These are phyloP conservation scores for Vanessa tameamea DNA, from an alignment of 1,140 invertebrate genomes.

Conservation along the genomic window DNA sequence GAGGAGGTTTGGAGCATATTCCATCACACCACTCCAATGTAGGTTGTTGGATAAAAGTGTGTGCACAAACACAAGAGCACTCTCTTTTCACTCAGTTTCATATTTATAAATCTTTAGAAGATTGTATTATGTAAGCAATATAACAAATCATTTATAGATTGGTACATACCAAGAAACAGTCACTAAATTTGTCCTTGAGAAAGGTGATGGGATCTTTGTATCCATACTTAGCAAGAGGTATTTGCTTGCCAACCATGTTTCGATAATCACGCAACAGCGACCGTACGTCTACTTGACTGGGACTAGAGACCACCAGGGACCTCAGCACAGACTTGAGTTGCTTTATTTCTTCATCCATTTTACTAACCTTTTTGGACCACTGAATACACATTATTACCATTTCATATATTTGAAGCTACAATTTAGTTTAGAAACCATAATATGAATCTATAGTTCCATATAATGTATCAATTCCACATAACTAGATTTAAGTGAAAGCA, in stretches of 20 bases:
- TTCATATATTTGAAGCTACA: neutral
- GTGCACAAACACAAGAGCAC: too few relatives aligned
- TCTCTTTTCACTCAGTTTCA: neutral
- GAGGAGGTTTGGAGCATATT: too few relatives aligned
- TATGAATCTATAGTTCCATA: too few relatives aligned
- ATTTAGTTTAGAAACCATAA: neutral
- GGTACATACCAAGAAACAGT: slow-evolving; percentile 68
- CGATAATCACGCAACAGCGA: slow-evolving; percentile 64
- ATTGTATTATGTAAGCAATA: too few relatives aligned
- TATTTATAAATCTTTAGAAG: neutral
- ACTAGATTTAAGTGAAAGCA: too few relatives aligned
- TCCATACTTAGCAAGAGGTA: slow-evolving; percentile 62
- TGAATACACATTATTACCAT: neutral
- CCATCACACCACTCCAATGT: too few relatives aligned
- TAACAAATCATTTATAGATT: neutral
- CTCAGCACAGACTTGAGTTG: slow-evolving; percentile 61
- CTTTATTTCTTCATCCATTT: slow-evolving; percentile 61
- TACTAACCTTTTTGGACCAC: neutral
- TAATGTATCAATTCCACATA: too few relatives aligned
- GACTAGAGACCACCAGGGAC: slow-evolving; percentile 70
- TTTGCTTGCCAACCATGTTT: slow-evolving; percentile 52
- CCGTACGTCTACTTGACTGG: slow-evolving; percentile 56
- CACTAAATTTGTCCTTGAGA: slow-evolving; percentile 60
- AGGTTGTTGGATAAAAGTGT: too few relatives aligned
- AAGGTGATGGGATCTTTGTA: slow-evolving; percentile 60